Evolutionary conservation across 2,888 invertebrate genomes (phyloP), one percentile per base, ranked within the genome.

Genomic region (Drosophila melanosoma): DNA sequence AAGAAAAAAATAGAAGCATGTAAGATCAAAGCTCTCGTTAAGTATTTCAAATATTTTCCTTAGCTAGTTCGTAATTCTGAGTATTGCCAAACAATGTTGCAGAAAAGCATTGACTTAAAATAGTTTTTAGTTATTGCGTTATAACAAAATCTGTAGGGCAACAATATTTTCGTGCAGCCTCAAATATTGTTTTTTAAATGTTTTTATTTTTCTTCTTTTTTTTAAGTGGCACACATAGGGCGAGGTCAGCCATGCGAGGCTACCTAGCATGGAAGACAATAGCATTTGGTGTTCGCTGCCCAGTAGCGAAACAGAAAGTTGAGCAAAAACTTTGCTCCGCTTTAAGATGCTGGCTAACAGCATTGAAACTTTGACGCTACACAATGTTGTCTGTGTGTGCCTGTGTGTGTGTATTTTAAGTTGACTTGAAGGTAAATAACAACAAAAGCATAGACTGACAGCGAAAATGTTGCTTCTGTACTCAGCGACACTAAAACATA

Each of bases 221-320:
- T 12, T 85, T 82, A 79, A 77, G 75, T 79, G 65, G 72, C 35
- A 40, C 49, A 32, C 59, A 73, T 57, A 57, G 62, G 63, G 58
- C 51, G 58, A 57, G 65, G 45, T 52, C 64, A 53, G 56, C 20
- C 60, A 49, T 69, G 58, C 66, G 48, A 58, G 51, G 54, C 35
- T 51, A 48, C 63, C 60, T 42, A 26, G 45, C 33, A 51, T 59
- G 61, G 56, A 40, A 67, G 77, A 69, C 81, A 83, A 82, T 83
- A 74, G 83, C 74, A 69, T 76, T 79, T 71, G 66, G 17, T 60
- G 49, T 40, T 42, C 35, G 52, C 40, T 40, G 49, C 29, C 48
- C 15, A 60, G 60, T 40, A 63, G 40, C 49, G 64, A 61, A 80
- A 80, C 56, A 20, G 49, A 65, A 48, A 61, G 70, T 68, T 67